Base-by-base conservation (phyloP, 2,113 vertebrate genomes). In the Larimichthys crocea region DNA sequence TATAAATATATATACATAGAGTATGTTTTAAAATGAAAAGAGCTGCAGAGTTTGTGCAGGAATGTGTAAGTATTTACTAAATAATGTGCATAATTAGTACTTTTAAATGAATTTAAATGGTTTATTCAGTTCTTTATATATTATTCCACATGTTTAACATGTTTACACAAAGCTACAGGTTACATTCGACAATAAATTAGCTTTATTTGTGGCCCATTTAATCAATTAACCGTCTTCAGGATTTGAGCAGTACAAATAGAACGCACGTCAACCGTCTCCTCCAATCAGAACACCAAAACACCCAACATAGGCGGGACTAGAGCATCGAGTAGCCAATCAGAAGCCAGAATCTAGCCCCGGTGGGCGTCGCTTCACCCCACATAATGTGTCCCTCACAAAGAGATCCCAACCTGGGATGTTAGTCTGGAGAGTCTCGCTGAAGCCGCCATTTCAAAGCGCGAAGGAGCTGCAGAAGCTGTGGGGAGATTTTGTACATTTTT, bases 391-490 rank as follows among this genome's bases (percentile, higher is more conserved):
- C 50, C 76, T 80, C 76, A 79, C 70, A 83, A 85, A 90, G 74
- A 88, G 88, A 90, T 87, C 84, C 53, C 72, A 82, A 44, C 49
- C 87, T 55, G 76, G 61, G 76, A 82, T 74, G 74, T 65, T 65
- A 56, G 71, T 69, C 56, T 64, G 8, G 35, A 40, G 35, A 56
- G 26, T 81, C 70, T 77, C 80, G 79, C 24, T 40, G 75, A 59
- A 83, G 90, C 88, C 89, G 93, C 94, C 93, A 95, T 95, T 94
- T 92, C 86, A 88, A 92, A 88, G 59, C 75, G 46, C 42, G 1
- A 35, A 64, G 72, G 35, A 74, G 56, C 52, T 5, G 2, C 11
- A 60, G 26, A 20, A 35, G 52, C 20, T 20, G 53, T 35, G 2
- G 26, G 26, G 55, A n/a, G 19, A 4, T 79, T 87, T 90, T 85